Evolutionary conservation across 30 jellyfish, hydroid and myxozoan species (phyloP).

Genomic region (Clytia hemisphaerica): DNA sequence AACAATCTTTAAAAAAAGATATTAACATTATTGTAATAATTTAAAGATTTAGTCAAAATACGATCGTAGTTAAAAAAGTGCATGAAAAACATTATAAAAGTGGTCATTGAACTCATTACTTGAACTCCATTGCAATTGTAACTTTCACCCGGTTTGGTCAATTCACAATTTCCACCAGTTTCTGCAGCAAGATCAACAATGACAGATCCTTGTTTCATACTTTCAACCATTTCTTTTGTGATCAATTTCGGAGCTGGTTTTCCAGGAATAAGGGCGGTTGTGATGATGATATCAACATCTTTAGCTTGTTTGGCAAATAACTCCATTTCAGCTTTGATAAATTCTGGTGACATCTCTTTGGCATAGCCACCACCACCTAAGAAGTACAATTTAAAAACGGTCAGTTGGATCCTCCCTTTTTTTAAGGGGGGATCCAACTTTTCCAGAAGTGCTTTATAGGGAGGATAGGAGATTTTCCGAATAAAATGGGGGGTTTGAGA

Average conservation of each 20-base stretch:
- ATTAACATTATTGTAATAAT: neutral
- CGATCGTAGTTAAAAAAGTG: no score
- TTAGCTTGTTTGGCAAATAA: conserved; percentile 88
- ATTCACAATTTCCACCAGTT: conserved; percentile 92
- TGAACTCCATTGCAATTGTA: conserved; percentile 77
- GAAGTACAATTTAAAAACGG: no score
- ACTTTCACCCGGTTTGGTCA: conserved; percentile 73
- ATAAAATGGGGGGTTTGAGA: no score
- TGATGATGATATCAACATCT: conserved; percentile 75
- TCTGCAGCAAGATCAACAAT: conserved; percentile 93
- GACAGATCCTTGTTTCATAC: conserved; percentile 93
- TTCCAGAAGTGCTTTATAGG: no score
- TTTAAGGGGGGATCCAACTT: no score
- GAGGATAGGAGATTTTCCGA: no score
- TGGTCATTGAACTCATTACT: conserved; percentile 14
- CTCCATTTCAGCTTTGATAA: conserved; percentile 92
- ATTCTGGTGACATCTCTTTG: conserved; percentile 92
- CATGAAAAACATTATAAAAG: no score
- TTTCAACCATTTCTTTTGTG: conserved; percentile 89
- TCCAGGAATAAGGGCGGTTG: conserved; percentile 92
- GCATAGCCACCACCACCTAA: conserved; percentile 96
- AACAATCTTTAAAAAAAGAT: conserved; percentile 31
- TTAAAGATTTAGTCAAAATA: neutral
- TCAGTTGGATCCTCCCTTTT: no score
- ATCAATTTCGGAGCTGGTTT: conserved; percentile 83